Conservation (phyloP, 2,113 vertebrate species). For the Arizona elegans region DNA sequence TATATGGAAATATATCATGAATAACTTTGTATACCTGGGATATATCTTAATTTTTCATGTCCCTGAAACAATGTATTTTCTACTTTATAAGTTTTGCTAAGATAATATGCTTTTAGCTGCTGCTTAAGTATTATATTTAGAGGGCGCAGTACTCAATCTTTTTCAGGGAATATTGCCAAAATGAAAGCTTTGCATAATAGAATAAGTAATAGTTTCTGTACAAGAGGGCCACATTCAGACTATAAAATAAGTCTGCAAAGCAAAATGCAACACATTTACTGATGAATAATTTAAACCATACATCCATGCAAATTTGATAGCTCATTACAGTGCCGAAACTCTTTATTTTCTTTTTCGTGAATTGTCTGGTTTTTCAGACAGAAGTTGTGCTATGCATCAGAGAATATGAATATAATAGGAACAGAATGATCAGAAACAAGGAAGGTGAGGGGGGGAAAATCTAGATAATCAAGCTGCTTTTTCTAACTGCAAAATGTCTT, state of each 20-base stretch:
- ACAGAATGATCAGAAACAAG: background rate
- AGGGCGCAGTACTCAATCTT: background rate
- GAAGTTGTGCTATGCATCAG: background rate
- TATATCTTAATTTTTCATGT: background rate
- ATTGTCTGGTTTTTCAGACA: background rate
- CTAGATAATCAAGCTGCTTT: background rate
- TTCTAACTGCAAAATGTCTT: background rate
- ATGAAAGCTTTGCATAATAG: background rate
- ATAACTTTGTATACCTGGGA: background rate
- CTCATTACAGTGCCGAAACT: background rate
- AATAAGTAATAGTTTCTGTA: background rate
- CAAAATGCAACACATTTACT: background rate
- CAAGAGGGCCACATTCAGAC: background rate
- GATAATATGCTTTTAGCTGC: background rate
- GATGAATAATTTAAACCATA: background rate
- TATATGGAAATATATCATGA: background rate
- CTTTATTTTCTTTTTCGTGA: background rate
- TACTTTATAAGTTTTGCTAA: background rate
- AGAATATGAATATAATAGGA: background rate
- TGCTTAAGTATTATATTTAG: background rate
- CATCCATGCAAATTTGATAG: background rate
- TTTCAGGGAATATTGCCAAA: background rate
- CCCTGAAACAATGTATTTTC: background rate
- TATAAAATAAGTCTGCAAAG: background rate
- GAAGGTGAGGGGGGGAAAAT: background rate